Base-by-base conservation (phyloP, 35 echinoderm and acorn worm genomes). In the Strongylocentrotus purpuratus region DNA sequence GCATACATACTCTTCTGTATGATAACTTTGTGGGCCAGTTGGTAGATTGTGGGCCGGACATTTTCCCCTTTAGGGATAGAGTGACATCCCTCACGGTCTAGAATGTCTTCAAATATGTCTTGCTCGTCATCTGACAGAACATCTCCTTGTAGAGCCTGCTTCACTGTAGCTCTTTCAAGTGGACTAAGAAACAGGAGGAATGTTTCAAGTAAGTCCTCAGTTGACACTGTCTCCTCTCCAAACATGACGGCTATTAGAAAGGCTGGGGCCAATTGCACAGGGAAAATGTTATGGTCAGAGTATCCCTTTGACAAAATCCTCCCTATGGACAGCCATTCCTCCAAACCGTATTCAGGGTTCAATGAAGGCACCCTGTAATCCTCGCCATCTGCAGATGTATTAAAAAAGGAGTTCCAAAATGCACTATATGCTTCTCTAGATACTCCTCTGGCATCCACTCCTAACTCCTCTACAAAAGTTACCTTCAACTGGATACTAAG, bases 341-440 rank as follows among this genome's bases (percentile, higher is more conserved):
- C 48, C 32, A 15, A 46, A 3, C 61, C 92, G n/a, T 94, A 96
- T 9, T 96, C 65, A 12, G 95, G 31, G 28, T 46, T 46, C 7
- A 96, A 70, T 15, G 59, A 41, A 3, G 92, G 92, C 2, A 96
- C 95, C 46, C 95, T 78, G 32, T 86, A 65, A 4, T 22, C 87
- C 55, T 96, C 95, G 20, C 95, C 95, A 28, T 48, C 18, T 52
- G 95, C 33, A 20, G 61, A 48, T 25, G 52, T 52, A 17, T 33
- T 46, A 33, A 96, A 96, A 47, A 96, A 96, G 70, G 85, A 65
- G 70, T 86, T 61, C 95, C 92, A 96, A 94, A 96, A 96, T 5
- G 91, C 93, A 78, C 71, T 61, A 89, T 94, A 96, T 25, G 96
- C 94, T 25, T 96, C 92, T 47, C 95, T 15, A 25, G 95, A 96